Base-by-base conservation (phyloP, 2,113 vertebrate species). In the Aphyosemion australe region DNA sequence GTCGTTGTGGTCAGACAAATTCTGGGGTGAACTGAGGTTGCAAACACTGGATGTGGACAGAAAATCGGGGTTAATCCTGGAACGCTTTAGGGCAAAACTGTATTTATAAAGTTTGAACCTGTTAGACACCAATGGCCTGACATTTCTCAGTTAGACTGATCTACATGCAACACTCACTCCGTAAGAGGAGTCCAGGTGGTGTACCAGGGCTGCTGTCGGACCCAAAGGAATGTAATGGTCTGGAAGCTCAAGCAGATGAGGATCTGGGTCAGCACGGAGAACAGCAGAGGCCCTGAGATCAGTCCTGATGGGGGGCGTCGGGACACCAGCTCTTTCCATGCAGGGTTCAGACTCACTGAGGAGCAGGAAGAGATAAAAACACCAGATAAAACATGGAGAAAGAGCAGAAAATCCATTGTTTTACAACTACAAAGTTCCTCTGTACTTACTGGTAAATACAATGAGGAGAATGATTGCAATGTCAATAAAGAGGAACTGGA, bases 401-500 rank as follows among this genome's bases (percentile, higher is more conserved):
- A 37, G 6, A 37, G 9, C 4, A 8, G 6, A 37, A 1, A 5
- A 42, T 0, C 43, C 4, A 19, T 0, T 18, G 26, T 55, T 9
- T 32, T 39, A 39, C 4, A 20, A 11, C 18, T 20, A 10, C 19
- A 5, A 5, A 37, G 1, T 56, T 49, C 14, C 21, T 9, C 43
- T 59, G 39, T 46, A 96, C 97, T 97, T 87, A 99, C 97, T 99
- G 72, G 97, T 99, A 84, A 99, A 99, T 61, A 97, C 97, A 74
- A 99, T 90, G 34, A 98, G 83, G 77, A 99, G 90, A 85, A 99
- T 99, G 91, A 99, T 96, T 71, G 94, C 96, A 75, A 99, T 91
- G 82, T 99, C 97, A 31, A 99, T 98, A 84, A 99, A 99, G 81
- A 99, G 96, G 89, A 99, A 99, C 91, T 99, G 97, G 80, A 97